Percentiles rank a stretch among this genome's conserved stretches.
phyloP scores from a whole-genome alignment of 2,113 vertebrate species.

The Hemibagrus wyckioides region DNA sequence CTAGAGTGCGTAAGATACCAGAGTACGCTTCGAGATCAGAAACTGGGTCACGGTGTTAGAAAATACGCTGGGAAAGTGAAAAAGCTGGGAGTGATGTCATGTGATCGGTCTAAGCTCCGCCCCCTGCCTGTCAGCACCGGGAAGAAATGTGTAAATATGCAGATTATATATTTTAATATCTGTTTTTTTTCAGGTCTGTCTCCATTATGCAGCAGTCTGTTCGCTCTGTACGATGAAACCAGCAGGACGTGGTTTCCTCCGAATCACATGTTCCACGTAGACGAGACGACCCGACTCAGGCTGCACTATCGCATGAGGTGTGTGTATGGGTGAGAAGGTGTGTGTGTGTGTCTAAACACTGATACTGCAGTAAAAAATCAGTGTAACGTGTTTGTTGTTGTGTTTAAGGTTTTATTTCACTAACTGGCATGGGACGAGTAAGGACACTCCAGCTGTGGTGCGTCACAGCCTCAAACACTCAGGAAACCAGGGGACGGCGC shows the following conservation, averaged over 20 bases:
- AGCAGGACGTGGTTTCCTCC: conserved; percentile 81
- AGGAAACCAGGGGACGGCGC: conserved; percentile 71
- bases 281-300: conserved; percentile 70
- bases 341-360: neutral
- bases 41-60: too few species aligned
- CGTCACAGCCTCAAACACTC: conserved; percentile 74
- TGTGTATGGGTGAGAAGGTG: neutral
- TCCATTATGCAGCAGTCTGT: conserved; percentile 84
- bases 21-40: too few species aligned
- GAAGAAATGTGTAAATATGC: neutral
- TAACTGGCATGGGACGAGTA: conserved; percentile 85
- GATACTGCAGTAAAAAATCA: neutral
- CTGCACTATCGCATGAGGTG: conserved; percentile 87
- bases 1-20: too few species aligned
- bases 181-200: conserved; percentile 73
- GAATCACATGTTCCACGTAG: conserved; percentile 75
- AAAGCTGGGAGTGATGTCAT: neutral
- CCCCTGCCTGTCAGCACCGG: neutral
- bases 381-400: neutral
- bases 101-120: neutral
- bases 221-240: conserved; percentile 79
- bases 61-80: neutral
- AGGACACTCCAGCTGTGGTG: conserved; percentile 73
- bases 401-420: conserved; percentile 79
- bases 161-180: neutral